Evolutionary conservation across 1,140 invertebrate genomes (phyloP), one percentile per base, ranked within the genome.

Genomic region (Calliphora vicina): DNA sequence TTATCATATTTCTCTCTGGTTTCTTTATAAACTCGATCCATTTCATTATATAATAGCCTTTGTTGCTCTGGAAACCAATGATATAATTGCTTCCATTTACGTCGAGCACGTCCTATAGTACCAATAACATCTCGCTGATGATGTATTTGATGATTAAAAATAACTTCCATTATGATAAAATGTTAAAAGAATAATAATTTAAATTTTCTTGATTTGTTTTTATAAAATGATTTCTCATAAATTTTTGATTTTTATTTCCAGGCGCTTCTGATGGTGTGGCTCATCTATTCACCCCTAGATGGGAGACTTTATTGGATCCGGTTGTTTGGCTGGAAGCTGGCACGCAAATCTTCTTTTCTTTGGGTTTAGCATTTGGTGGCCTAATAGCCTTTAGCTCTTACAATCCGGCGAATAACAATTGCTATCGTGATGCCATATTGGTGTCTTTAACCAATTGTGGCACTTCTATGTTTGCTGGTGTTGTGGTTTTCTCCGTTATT

Each of bases 401-500:
- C 91, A 99, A 99, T 91, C 96, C 97, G 20, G 96, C 98, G 0
- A 97, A 98, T 87, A 99, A 99, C 91, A 98, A 99, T 91, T 98
- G 97, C 88, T 98, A 96, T 87, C 92, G 97, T 85, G 99, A 99
- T 91, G 97, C 97, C 0, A 94, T 99, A 8, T 94, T 97, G 90
- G 97, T 99, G 17, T 98, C 97, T 15, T 91, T 99, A 57, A 97
- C 97, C 2, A 99, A 99, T 90, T 98, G 97, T 87, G 94, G 95
- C 83, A 99, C 99, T 0, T 99, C 98, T 12, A 96, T 99, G 94
- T 99, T 99, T 90, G 98, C 98, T 82, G 98, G 98, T 0, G 96
- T 99, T 82, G 98, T 99, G 1, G 97, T 99, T 15, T 99, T 99
- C 89, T 97, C 97, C 0, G 96, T 99, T 20, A 97, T 99, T 82